These are phyloP conservation scores for Lordiphosa fenestrarum DNA, from an alignment of 2,888 invertebrate species.

Conservation along the genomic window DNA sequence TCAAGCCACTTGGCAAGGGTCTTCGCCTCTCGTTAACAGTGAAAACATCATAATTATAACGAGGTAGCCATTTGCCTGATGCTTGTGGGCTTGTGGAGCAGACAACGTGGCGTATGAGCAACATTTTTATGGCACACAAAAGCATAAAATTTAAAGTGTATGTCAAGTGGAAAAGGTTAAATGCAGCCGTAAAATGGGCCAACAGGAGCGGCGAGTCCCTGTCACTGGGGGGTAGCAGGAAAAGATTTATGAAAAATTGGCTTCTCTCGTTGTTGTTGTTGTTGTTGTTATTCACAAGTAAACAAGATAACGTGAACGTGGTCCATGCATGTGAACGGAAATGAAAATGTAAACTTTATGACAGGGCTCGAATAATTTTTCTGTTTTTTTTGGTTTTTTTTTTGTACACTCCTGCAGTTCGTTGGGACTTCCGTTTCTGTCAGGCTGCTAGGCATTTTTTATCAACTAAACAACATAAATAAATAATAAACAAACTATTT, in stretches of 20 bases:
- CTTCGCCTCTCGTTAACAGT: conserved; percentile 35
- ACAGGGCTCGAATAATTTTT: conserved; percentile 29
- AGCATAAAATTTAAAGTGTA: conserved; percentile 60
- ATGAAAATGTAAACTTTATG: conserved; percentile 66
- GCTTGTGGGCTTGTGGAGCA: conserved; percentile 22
- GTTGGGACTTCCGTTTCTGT: conserved; percentile 5
- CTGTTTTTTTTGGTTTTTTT: conserved; percentile 1
- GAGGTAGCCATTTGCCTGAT: conserved; percentile 58
- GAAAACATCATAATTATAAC: conserved; percentile 71
- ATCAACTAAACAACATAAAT: conserved; percentile 36
- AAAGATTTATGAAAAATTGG: conserved; percentile 73
- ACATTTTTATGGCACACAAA: conserved; percentile 58
- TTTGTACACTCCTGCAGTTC: neutral
- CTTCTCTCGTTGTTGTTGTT: conserved; percentile 36
- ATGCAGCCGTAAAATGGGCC: conserved; percentile 61
- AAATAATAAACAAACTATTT: conserved; percentile 10
- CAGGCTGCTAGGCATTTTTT: conserved; percentile 14
- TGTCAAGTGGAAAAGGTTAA: conserved; percentile 63
- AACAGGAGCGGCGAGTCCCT: neutral
- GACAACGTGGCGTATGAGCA: conserved; percentile 62
- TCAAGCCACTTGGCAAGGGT: conserved; percentile 16
- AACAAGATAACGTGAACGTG: conserved; percentile 56
- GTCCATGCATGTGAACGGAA: conserved; percentile 39
- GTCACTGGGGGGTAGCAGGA: conserved; percentile 14
- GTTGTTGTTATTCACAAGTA: conserved; percentile 32